A percentile compares a stretch with the other conserved stretches of the same genome.
Conservation (phyloP, 2,797 vertebrate genomes). For the Hydrophis major region DNA sequence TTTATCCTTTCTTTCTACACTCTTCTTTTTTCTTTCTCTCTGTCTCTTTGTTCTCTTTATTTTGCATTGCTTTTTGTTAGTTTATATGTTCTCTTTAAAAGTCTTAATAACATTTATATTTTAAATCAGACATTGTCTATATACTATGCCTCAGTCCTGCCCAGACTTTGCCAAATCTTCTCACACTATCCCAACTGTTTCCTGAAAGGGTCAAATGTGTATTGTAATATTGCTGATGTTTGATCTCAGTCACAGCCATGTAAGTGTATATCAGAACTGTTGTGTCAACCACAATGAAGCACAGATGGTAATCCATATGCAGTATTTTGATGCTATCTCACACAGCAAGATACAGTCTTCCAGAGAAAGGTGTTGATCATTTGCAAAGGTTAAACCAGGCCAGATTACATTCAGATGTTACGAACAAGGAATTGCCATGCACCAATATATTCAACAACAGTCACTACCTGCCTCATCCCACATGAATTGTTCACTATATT, state of each 20-base stretch:
- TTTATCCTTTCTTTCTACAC: not conserved
- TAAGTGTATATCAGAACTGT: constrained; percentile 17
- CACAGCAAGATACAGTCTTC: not conserved
- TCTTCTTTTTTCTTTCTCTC: not conserved
- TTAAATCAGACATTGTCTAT: not conserved
- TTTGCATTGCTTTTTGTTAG: not conserved
- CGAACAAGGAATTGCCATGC: accelerated
- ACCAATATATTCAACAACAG: not conserved
- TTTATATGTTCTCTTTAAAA: not conserved
- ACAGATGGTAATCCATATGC: constrained; percentile 31
- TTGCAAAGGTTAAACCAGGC: constrained; percentile 11
- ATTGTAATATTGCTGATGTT: constrained; percentile 20
- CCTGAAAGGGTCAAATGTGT: constrained; percentile 14
- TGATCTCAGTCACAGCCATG: constrained; percentile 20
- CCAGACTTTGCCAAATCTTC: not conserved
- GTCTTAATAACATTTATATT: not conserved
- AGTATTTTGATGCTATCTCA: constrained; percentile 18
- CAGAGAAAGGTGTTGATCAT: not conserved
- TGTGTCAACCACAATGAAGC: constrained; percentile 1
- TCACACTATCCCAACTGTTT: not conserved
- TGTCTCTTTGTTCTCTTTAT: not conserved
- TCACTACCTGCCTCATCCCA: not conserved
- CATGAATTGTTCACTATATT: not conserved
- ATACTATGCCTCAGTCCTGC: not conserved
- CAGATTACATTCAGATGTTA: not conserved